Percentiles rank a stretch among this genome's conserved stretches.
Conservation (phyloP, 2,113 vertebrate species). For the Phylloscopus whistleri region DNA sequence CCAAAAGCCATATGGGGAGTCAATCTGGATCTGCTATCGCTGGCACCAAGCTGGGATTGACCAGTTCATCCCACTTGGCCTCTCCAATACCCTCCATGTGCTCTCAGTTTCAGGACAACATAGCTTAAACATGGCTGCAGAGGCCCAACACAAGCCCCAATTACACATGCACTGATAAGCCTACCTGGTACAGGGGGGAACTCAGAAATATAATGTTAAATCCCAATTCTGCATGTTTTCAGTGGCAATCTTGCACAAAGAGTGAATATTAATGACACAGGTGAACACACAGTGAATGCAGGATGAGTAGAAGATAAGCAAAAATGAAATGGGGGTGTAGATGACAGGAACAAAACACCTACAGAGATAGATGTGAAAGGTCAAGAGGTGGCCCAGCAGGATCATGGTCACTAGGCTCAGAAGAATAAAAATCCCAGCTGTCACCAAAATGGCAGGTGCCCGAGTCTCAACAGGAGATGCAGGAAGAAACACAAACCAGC, state of each 20-base stretch:
- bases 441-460: constrained; percentile 80
- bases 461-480: constrained; percentile 80
- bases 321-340: neutral
- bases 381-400: constrained; percentile 87
- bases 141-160: neutral
- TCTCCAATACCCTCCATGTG: neutral
- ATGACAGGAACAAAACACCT: constrained; percentile 52
- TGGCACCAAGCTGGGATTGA: neutral
- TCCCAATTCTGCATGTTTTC: neutral
- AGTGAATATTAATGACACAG: fast-evolving
- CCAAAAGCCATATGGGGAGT: fast-evolving
- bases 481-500: constrained; percentile 91
- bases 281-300: neutral
- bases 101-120: neutral
- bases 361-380: constrained; percentile 97
- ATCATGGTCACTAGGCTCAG: constrained; percentile 82
- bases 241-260: neutral
- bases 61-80: neutral
- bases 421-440: constrained; percentile 82
- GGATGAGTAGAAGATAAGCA: neutral
- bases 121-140: neutral
- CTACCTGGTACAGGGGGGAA: neutral
- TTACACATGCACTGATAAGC: neutral
- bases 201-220: neutral
- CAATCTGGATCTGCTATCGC: fast-evolving